These are phyloP conservation scores for Octodonta nipae DNA, from an alignment of 2,888 invertebrate genomes.

Conservation along the genomic window DNA sequence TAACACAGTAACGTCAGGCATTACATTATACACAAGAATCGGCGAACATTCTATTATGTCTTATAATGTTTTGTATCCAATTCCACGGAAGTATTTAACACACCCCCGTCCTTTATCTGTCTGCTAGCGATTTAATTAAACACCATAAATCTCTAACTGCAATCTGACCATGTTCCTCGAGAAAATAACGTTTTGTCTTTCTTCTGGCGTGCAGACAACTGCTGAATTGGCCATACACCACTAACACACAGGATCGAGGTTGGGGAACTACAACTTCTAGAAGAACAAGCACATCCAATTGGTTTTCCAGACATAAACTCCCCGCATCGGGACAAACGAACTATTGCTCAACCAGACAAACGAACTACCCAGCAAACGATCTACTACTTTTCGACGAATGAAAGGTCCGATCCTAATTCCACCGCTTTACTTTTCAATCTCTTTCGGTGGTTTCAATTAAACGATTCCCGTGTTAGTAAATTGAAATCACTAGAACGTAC, in stretches of 20 bases:
- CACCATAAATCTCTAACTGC: no score
- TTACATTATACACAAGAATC: no score
- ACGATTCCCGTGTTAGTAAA: constrained; percentile 18
- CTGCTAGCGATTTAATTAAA: no score
- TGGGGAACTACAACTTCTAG: constrained; percentile 11
- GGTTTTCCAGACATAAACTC: constrained; percentile 16
- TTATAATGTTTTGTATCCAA: no score
- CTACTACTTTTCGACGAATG: constrained; percentile 8
- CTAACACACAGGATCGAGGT: no score
- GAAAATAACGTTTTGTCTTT: constrained; percentile 21
- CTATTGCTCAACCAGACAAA: no score
- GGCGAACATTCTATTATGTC: no score
- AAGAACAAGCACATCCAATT: constrained; percentile 15
- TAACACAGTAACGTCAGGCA: no score
- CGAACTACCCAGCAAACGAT: constrained; percentile 10
- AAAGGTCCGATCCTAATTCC: constrained; percentile 13
- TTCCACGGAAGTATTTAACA: no score
- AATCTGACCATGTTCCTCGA: no score
- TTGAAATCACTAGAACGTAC: no score
- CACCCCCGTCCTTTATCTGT: no score
- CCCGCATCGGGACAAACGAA: constrained; percentile 8
- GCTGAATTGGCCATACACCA: constrained; percentile 21
- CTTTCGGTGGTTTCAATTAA: constrained; percentile 21
- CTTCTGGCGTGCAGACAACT: constrained; percentile 21
- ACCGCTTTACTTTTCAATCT: constrained; percentile 12